Evolutionary conservation across 2,888 invertebrate genomes (phyloP), one percentile per base, ranked within the genome.

Genomic region (Drosophila subsilvestris): DNA sequence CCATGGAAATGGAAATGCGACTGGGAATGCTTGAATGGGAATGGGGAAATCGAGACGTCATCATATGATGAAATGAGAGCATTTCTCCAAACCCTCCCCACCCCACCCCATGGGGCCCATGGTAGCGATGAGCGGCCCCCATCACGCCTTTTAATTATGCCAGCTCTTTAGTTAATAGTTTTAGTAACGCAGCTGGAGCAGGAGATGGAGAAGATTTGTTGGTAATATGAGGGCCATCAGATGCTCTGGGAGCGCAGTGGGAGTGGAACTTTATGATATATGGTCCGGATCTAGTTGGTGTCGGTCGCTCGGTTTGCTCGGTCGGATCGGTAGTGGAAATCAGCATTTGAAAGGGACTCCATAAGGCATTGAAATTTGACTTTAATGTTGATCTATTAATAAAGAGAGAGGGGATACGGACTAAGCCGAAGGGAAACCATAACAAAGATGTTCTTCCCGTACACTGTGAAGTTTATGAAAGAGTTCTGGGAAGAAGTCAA

Each of bases 111-210:
- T 57, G 56, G 66, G 48, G 48, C 42, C 42, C n/a, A 18, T 80
- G 32, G 80, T 78, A 80, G 86, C 75, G 61, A 63, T 53, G 65
- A 59, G 61, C 37, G n/a, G 37, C 37, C 37, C 53, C 72, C 70
- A 68, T 83, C 88, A 83, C 88, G 83, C 83, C 88, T 72, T 80
- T 84, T 84, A 88, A 84, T 84, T 84, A 84, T 84, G 84, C 72
- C 78, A 88, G 83, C 86, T 83, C 83, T 83, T 83, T 83, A 88
- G 83, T 86, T 84, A 84, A 84, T 84, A 84, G 83, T 80, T 83
- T 88, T 86, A 74, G 83, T 80, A 78, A 80, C 84, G 74, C 86
- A 82, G 81, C 81, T 86, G 81, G 83, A 77, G 73, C 62, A 58
- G 82, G 87, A 65, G 45, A 37, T 29, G 20, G 22, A 22, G 48